These are phyloP conservation scores for Sebastes trivittatus DNA, from an alignment of 2,797 vertebrate species.

Conservation along the genomic window DNA sequence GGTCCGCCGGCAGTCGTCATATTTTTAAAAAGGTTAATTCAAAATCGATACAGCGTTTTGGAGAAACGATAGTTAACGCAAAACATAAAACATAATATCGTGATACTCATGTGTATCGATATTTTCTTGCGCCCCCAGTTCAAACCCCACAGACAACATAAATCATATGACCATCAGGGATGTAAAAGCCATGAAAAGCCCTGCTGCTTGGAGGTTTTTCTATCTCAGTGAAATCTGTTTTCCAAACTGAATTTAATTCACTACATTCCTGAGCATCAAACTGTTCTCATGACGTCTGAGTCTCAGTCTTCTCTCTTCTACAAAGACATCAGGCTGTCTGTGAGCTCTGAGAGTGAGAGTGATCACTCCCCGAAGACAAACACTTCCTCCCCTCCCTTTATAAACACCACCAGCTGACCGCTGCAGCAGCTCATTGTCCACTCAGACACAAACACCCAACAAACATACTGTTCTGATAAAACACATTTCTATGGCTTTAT, in stretches of 20 bases:
- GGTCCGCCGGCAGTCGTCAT: no score
- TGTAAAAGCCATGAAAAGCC: no score
- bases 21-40: no score
- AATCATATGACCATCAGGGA: no score
- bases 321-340: background rate
- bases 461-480: background rate
- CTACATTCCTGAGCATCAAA: slow-evolving; percentile 7
- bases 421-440: background rate
- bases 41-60: no score
- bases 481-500: background rate
- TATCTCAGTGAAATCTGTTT: background rate
- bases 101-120: no score
- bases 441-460: background rate
- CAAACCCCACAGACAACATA: background rate
- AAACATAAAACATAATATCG: no score
- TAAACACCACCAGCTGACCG: slow-evolving; percentile 33
- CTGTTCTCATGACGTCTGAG: background rate
- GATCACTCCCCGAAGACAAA: slow-evolving; percentile 40
- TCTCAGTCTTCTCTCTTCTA: background rate
- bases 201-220: background rate
- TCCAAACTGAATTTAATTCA: background rate
- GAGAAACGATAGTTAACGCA: no score
- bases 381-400: slow-evolving; percentile 34
- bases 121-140: background rate
- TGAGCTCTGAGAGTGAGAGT: background rate